These are phyloP conservation scores for Rhinella marina DNA, from an alignment of 2,797 vertebrate species.

Conservation along the genomic window DNA sequence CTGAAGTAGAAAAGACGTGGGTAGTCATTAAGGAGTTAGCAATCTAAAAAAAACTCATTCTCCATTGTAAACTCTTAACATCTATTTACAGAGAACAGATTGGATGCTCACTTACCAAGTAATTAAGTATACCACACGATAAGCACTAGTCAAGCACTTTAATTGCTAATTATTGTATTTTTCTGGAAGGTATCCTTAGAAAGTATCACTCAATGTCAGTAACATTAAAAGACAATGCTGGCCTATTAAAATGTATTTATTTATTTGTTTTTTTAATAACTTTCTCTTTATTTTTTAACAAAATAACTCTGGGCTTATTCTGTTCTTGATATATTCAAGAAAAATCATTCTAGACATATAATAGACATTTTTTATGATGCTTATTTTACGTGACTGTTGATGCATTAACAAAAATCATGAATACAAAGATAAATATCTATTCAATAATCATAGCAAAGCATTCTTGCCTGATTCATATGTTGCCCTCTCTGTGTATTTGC, in stretches of 20 bases:
- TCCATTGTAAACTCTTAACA: slow-evolving; percentile 4
- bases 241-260: neutral
- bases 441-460: too few species aligned
- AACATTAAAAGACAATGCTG: neutral
- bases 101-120: slow-evolving; percentile 23
- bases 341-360: slow-evolving; percentile 27
- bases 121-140: slow-evolving; percentile 30
- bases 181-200: slow-evolving; percentile 23
- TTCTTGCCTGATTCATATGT: slow-evolving; percentile 22
- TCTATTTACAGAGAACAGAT: slow-evolving; percentile 40
- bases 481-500: neutral
- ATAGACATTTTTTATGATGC: slow-evolving; percentile 22
- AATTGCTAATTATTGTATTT: slow-evolving; percentile 24
- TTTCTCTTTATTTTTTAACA: neutral
- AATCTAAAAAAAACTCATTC: slow-evolving; percentile 19
- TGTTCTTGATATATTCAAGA: neutral
- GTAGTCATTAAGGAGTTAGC: neutral
- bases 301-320: neutral
- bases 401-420: slow-evolving; percentile 35
- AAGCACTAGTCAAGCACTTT: slow-evolving; percentile 25
- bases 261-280: neutral
- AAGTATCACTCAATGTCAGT: neutral
- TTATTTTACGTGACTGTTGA: slow-evolving; percentile 50
- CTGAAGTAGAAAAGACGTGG: neutral
- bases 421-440: slow-evolving; percentile 41